Conservation (phyloP, 2,888 invertebrate genomes). For the Caenorhabditis sp. region DNA sequence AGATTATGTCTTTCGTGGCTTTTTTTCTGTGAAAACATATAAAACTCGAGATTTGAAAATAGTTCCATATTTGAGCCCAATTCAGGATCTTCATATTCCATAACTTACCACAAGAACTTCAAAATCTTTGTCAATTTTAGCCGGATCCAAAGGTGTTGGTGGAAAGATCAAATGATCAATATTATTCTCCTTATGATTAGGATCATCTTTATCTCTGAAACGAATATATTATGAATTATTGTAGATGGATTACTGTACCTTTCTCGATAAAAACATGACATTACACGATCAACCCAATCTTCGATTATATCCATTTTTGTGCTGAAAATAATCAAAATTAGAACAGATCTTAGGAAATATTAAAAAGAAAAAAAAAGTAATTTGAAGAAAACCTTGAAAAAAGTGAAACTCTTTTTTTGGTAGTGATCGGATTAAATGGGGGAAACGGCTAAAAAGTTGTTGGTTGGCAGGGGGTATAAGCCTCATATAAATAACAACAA, state of each 20-base stretch:
- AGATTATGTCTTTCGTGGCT: too few relatives aligned
- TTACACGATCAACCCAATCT: slow-evolving; percentile 59
- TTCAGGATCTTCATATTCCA: too few relatives aligned
- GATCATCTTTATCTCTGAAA: slow-evolving; percentile 40
- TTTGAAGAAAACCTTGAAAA: background rate
- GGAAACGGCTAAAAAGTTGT: background rate
- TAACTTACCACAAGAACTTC: slow-evolving; percentile 34
- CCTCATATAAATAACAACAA: slow-evolving; percentile 4
- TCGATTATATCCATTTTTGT: slow-evolving; percentile 47
- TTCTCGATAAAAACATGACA: slow-evolving; percentile 52
- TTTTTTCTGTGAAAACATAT: too few relatives aligned
- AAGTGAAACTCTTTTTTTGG: background rate
- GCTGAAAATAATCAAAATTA: too few relatives aligned
- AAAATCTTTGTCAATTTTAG: slow-evolving; percentile 37
- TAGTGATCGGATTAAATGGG: background rate
- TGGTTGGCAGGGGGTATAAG: slow-evolving; percentile 23
- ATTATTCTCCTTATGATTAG: slow-evolving; percentile 14
- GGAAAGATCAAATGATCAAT: slow-evolving; percentile 24
- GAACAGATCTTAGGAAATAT: too few relatives aligned
- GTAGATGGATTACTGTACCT: slow-evolving; percentile 3
- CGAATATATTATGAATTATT: background rate
- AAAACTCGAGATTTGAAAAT: background rate
- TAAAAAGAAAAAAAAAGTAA: background rate
- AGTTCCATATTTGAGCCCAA: too few relatives aligned
- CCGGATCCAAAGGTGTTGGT: slow-evolving; percentile 25